Evolutionary conservation across 2,888 invertebrate genomes (phyloP).

Genomic region (Drosophila mimica): DNA sequence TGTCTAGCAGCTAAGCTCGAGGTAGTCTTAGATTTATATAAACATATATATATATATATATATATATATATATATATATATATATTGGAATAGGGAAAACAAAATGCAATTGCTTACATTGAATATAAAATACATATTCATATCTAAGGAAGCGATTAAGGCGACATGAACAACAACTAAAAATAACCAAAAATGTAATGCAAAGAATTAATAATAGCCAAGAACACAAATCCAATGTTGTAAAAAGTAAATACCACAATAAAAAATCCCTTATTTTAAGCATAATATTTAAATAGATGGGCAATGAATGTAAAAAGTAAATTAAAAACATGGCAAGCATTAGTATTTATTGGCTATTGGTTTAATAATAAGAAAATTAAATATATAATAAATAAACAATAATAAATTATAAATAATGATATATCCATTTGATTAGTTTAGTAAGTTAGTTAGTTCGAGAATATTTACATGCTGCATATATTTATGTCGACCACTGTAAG

Average conservation of each 20-base stretch:
- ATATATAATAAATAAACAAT: slow-evolving; percentile 69
- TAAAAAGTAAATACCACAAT: slow-evolving; percentile 54
- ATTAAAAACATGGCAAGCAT: slow-evolving; percentile 40
- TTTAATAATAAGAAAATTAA: slow-evolving; percentile 51
- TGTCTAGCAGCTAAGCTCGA: slow-evolving; percentile 46
- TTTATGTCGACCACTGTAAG: slow-evolving; percentile 3
- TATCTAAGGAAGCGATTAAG: slow-evolving; percentile 49
- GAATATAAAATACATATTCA: slow-evolving; percentile 70
- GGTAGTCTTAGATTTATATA: slow-evolving; percentile 38
- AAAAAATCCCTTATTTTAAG: slow-evolving; percentile 31
- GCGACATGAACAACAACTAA: slow-evolving; percentile 18
- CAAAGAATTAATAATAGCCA: slow-evolving; percentile 21
- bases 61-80: slow-evolving; percentile 16
- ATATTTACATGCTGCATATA: background rate
- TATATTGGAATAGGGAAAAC: slow-evolving; percentile 2
- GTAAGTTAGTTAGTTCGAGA: background rate
- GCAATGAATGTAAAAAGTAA: slow-evolving; percentile 62
- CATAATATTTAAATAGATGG: slow-evolving; percentile 36
- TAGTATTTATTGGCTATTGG: slow-evolving; percentile 57
- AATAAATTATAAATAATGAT: slow-evolving; percentile 65
- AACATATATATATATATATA: slow-evolving; percentile 12
- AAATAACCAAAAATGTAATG: slow-evolving; percentile 31
- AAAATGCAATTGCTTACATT: slow-evolving; percentile 48
- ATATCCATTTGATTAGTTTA: background rate
- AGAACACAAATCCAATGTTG: slow-evolving; percentile 39